A percentile compares a stretch with the other conserved stretches of the same genome.
Evolutionary conservation across 1,140 invertebrate species (phyloP).

Genomic region (Bombus confusus): DNA sequence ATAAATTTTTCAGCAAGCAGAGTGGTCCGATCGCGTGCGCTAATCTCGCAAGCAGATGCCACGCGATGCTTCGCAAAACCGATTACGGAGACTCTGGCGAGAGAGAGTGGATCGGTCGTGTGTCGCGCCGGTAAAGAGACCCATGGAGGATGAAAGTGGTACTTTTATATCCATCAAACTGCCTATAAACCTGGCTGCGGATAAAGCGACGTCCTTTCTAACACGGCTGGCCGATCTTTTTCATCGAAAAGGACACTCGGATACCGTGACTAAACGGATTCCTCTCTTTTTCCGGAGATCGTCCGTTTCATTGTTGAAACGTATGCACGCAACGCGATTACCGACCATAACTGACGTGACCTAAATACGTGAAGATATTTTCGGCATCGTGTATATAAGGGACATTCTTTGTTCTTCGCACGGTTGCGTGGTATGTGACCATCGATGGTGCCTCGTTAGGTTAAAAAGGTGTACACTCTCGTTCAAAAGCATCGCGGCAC

Average conservation of each 20-base stretch:
- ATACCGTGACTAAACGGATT: slow-evolving; percentile 65
- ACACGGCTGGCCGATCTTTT: slow-evolving; percentile 26
- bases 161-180: slow-evolving; percentile 65
- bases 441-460: too few species aligned
- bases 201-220: slow-evolving; percentile 52
- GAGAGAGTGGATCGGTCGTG: slow-evolving; percentile 46
- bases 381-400: background rate
- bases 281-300: background rate
- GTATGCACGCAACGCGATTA: slow-evolving; percentile 9
- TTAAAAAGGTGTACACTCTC: too few species aligned
- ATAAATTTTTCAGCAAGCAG: slow-evolving; percentile 66
- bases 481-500: too few species aligned
- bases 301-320: slow-evolving; percentile 32
- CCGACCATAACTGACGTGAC: background rate
- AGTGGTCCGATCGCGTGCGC: slow-evolving; percentile 65
- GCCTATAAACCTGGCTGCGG: slow-evolving; percentile 44
- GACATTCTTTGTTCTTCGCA: background rate
- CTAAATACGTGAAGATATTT: slow-evolving; percentile 12
- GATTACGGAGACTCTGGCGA: slow-evolving; percentile 47
- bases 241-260: slow-evolving; percentile 55
- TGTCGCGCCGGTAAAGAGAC: slow-evolving; percentile 51
- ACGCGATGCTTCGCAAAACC: slow-evolving; percentile 71
- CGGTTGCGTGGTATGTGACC: background rate
- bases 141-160: slow-evolving; percentile 57
- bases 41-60: slow-evolving; percentile 76